Base-by-base conservation (phyloP, 1,140 invertebrate species). In the Monochamus saltuarius region DNA sequence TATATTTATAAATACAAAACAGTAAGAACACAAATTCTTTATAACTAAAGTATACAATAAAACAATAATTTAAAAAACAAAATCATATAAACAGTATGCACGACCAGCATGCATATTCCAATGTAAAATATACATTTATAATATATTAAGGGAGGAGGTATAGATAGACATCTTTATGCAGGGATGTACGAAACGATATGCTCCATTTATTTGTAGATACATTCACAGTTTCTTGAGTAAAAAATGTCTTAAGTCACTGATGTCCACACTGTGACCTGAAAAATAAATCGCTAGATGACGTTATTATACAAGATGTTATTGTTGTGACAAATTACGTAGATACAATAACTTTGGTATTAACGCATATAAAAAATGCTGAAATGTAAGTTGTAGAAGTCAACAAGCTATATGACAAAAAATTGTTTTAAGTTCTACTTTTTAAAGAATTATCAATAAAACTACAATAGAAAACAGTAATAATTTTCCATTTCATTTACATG, bases 181-280 rank as follows among this genome's bases (percentile, higher is more conserved):
- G 29, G 40, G 34, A 45, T 45, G 29, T n/a, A 42, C 17, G 38
- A 45, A 54, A 56, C 54, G 53, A 69, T 70, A 69, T 66, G 62
- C 65, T 61, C 58, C 64, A 43, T 68, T 62, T 57, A 64, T 29
- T 29, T 29, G 58, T 54, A 53, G 54, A 46, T 19, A 69, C 66
- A 62, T 70, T 68, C 52, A 66, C 53, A 69, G 62, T 69, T 65
- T 62, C 64, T 65, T 73, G 61, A 68, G 62, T 59, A 71, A 65
- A 29, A 70, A 56, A 67, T 64, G 58, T 55, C 61, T 68, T 67
- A 70, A 61, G 59, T 72, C 67, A 65, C 67, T 65, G 59, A 66
- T 67, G 68, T 73, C 71, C 63, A 71, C 66, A 59, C 65, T 71
- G 62, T 71, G 69, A 70, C 69, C 69, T 71, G 50, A 57, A 71